A percentile compares a stretch with the other conserved stretches of the same genome.
Conservation (phyloP, 1,140 invertebrate species). For the Listronotus oregonensis region DNA sequence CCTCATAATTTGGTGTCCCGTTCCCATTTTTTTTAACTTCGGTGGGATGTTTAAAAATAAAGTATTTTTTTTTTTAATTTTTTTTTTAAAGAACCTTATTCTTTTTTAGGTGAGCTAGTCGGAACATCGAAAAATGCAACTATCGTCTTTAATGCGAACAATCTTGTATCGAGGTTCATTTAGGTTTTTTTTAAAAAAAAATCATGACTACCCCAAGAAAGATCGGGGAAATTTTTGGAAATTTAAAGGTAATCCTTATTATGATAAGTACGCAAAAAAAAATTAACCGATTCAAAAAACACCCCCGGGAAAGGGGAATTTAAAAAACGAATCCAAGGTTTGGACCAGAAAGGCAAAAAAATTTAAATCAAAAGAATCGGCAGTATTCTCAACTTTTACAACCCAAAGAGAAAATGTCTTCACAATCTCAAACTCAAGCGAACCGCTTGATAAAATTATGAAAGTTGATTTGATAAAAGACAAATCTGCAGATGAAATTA, state of each 20-base stretch:
- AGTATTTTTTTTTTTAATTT: no score
- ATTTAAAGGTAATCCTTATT: constrained; percentile 79
- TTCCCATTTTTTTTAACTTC: no score
- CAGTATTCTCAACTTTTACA: constrained; percentile 61
- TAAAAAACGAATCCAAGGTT: constrained; percentile 66
- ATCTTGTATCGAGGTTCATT: constrained; percentile 37
- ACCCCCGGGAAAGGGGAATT: constrained; percentile 78
- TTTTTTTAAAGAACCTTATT: no score
- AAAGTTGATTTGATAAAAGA: constrained; percentile 77
- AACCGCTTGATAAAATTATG: constrained; percentile 73
- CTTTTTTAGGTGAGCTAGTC: background rate
- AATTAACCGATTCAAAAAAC: constrained; percentile 75
- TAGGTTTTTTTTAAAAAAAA: constrained; percentile 45
- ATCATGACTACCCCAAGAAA: constrained; percentile 61
- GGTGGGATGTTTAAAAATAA: no score
- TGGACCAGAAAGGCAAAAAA: constrained; percentile 60
- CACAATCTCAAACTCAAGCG: constrained; percentile 56
- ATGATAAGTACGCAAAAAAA: constrained; percentile 79
- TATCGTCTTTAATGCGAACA: constrained; percentile 35
- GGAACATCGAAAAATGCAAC: constrained; percentile 30
- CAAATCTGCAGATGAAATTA: constrained; percentile 76
- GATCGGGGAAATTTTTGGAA: constrained; percentile 65
- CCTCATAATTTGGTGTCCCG: no score
- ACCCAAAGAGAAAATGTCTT: constrained; percentile 57
- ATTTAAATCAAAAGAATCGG: constrained; percentile 32